Base-by-base conservation (phyloP, 30 jellyfish, hydroid and myxozoan genomes). In the Hydractinia symbiolongicarpus region DNA sequence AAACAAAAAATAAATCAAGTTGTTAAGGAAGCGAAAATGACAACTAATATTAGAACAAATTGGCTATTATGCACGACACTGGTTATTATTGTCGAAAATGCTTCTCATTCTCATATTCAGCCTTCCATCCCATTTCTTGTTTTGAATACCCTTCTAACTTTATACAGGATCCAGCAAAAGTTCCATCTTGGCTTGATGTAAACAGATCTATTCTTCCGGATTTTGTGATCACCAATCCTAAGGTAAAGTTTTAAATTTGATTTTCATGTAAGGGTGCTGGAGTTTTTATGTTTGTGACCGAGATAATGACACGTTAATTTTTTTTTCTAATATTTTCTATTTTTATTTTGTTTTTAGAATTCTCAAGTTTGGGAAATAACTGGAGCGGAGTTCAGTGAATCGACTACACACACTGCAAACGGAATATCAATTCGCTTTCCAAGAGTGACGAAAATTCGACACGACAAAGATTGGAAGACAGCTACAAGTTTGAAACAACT, bases 351-450 rank as follows among this genome's bases (percentile, higher is more conserved):
- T 30, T 30, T 30, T 67, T 50, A 90, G 97, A 81, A 74, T 4
- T 93, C 97, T 9, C 97, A 89, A 13, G 95, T 90, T 15, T 90
- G 97, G 97, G 97, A 90, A 79, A 90, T 90, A 7, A 81, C 94
- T 9, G 97, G 97, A 50, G 97, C 95, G 14, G 97, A 90, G 61
- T 90, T 90, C 60, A 84, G 95, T 77, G 87, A 90, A 66, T 90
- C 97, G 50, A 85, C 86, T 8, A 90, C 95, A 9, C 97, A 90
- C 83, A 90, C 95, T n/a, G 97, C 97, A 4, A 76, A 86, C 62
- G 97, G 97, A 50, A 90, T 85, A 20, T 90, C 97, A 1, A 85
- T 90, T 16, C 86, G 97, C 17, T 90, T 90, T 76, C 97, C 97
- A 14, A 84, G 97, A 53, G 97, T 90, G 15, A 90, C 97, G 50